Percentiles rank a stretch among this genome's conserved stretches.
Evolutionary conservation across 2,113 vertebrate species (phyloP).

Genomic region (Pantherophis guttatus): DNA sequence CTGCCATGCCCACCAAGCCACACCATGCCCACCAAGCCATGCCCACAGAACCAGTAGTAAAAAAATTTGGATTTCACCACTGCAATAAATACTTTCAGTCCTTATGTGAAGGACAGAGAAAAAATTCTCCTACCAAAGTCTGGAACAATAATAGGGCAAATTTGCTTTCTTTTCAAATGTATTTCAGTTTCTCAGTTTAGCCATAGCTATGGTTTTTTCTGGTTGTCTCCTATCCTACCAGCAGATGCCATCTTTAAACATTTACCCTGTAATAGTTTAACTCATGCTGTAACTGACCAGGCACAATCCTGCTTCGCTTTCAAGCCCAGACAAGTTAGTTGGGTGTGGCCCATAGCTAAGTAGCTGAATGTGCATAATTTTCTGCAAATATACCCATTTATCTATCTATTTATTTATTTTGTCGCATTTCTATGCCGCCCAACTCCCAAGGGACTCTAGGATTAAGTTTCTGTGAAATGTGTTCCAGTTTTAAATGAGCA

Average conservation of each 20-base stretch:
- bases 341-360: not conserved
- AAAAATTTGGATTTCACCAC: too few relatives aligned
- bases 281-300: not conserved
- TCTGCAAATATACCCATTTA: not conserved
- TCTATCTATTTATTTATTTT: not conserved
- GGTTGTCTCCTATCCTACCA: not conserved
- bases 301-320: not conserved
- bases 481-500: not conserved
- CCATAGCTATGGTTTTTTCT: not conserved
- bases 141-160: not conserved
- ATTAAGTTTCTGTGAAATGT: not conserved
- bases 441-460: not conserved
- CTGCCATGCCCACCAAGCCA: too few relatives aligned
- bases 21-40: too few relatives aligned
- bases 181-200: not conserved
- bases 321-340: not conserved
- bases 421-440: too few relatives aligned
- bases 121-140: not conserved
- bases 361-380: not conserved
- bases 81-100: not conserved
- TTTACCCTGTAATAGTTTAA: not conserved
- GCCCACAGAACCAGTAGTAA: too few relatives aligned
- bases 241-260: not conserved
- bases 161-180: not conserved
- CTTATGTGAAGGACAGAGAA: not conserved